phyloP scores from a whole-genome alignment of 2,113 vertebrate species.

The Alces alces region DNA sequence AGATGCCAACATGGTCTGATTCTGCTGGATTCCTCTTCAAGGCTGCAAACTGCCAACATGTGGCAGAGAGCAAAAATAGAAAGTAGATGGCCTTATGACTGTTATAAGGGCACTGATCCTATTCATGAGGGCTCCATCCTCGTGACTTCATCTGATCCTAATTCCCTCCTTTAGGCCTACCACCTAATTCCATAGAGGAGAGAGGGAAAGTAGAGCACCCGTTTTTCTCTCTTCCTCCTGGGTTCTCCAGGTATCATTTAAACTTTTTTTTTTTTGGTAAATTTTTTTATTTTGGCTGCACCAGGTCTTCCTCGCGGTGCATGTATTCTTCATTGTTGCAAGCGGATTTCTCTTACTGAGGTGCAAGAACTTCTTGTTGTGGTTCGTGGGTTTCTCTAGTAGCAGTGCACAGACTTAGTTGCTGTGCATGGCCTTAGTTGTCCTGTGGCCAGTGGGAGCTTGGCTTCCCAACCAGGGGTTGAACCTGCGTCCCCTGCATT shows the following conservation, averaged over 20 bases:
- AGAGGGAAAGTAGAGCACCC: not conserved
- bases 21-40: not conserved
- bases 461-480: not conserved
- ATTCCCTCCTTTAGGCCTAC: not conserved
- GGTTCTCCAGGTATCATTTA: not conserved
- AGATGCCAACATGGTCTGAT: not conserved
- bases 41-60: not conserved
- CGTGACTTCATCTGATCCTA: not conserved
- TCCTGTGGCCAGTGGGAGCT: not conserved
- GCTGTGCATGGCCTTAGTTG: not conserved
- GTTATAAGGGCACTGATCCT: not conserved
- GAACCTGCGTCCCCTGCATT: not conserved
- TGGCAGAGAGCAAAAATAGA: not conserved
- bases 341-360: not conserved
- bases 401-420: not conserved
- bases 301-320: not conserved
- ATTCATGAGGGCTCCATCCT: not conserved
- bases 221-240: not conserved
- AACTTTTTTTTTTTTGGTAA: not conserved
- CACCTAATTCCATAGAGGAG: not conserved
- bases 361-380: not conserved
- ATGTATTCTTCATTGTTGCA: not conserved
- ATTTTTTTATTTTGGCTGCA: not conserved
- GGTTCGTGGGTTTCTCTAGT: not conserved
- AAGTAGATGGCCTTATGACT: not conserved